phyloP scores from a whole-genome alignment of 2,797 vertebrate genomes.

The Ciconia nigra region DNA sequence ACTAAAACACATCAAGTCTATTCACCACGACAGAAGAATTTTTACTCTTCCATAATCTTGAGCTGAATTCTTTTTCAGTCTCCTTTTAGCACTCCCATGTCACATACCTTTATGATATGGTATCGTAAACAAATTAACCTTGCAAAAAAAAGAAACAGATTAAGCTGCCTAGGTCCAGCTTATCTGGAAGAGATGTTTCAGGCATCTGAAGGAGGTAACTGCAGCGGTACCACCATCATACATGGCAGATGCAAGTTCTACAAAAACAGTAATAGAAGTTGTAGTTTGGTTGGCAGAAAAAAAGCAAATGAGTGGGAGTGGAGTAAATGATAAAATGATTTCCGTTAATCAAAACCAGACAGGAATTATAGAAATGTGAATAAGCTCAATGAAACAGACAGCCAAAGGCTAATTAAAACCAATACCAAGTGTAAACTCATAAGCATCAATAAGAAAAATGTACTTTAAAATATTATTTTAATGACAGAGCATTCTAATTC shows the following conservation, averaged over 20 bases:
- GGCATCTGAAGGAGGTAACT: not conserved
- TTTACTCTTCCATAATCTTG: not conserved
- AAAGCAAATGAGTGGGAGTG: not conserved
- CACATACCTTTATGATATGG: not conserved
- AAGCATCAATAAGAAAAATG: not conserved
- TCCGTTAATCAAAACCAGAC: not conserved
- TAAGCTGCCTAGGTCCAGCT: not conserved
- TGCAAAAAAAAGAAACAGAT: not conserved
- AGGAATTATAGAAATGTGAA: not conserved
- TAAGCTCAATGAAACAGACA: not conserved
- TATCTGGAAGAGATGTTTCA: not conserved
- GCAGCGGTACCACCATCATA: not conserved
- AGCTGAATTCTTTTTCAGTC: not conserved
- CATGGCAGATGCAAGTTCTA: not conserved
- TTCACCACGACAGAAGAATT: fast-evolving
- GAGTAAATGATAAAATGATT: not conserved
- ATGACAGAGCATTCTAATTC: not conserved
- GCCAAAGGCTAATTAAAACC: not conserved
- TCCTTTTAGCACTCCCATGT: not conserved
- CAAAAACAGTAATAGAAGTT: not conserved
- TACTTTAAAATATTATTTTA: not conserved
- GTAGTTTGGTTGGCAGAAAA: not conserved
- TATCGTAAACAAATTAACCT: not conserved
- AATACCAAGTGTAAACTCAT: not conserved
- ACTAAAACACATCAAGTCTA: fast-evolving